Evolutionary conservation across 2,797 vertebrate genomes (phyloP).

Genomic region (Cercopithecus petaurista): DNA sequence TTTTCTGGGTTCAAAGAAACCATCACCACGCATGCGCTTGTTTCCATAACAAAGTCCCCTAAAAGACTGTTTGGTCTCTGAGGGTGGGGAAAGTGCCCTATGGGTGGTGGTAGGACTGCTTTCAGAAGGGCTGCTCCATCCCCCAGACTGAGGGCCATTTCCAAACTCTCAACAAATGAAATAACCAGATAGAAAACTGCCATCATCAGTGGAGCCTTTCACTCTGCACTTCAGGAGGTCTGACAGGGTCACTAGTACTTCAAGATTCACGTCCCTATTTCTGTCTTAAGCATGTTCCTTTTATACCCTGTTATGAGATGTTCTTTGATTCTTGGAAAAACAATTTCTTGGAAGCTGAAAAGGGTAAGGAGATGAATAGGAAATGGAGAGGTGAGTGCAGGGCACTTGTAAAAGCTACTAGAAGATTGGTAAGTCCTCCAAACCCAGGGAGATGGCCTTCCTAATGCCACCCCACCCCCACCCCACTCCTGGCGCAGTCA

Average conservation of each 20-base stretch:
- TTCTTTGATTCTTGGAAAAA: slow-evolving; percentile 58
- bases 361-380: background rate
- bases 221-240: background rate
- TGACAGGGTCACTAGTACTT: background rate
- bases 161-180: slow-evolving; percentile 30
- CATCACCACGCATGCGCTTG: background rate
- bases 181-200: slow-evolving; percentile 18
- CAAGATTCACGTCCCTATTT: slow-evolving; percentile 28
- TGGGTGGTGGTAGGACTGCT: background rate
- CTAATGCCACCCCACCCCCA: background rate
- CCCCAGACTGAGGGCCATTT: background rate
- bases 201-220: background rate
- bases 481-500: background rate
- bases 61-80: slow-evolving; percentile 12
- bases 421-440: background rate
- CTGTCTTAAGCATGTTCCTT: slow-evolving; percentile 42
- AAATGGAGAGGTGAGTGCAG: background rate
- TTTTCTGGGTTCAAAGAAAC: background rate
- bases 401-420: background rate
- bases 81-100: slow-evolving; percentile 7
- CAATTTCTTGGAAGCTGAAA: slow-evolving; percentile 47
- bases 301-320: background rate
- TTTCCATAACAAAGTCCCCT: slow-evolving; percentile 26
- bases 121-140: background rate
- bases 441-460: background rate